These are phyloP conservation scores for Parnassius apollo DNA, from an alignment of 2,888 invertebrate species.

Conservation along the genomic window DNA sequence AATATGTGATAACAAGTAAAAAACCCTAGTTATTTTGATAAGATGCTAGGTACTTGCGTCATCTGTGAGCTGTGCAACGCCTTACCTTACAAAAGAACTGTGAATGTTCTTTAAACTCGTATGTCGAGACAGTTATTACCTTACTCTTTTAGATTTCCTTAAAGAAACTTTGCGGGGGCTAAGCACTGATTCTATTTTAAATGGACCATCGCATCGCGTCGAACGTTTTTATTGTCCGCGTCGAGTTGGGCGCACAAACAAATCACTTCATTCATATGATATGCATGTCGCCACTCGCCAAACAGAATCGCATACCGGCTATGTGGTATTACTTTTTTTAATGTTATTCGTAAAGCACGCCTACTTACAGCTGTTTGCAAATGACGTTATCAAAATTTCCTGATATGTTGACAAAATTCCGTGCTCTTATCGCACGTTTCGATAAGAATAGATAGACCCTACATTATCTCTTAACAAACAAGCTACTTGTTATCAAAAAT, in stretches of 20 bases:
- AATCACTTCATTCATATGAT: constrained; percentile 47
- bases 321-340: constrained; percentile 25
- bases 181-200: constrained; percentile 57
- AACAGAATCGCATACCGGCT: constrained; percentile 28
- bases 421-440: constrained; percentile 20
- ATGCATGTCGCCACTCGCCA: constrained; percentile 29
- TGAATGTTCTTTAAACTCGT: too few species aligned
- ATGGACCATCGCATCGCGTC: constrained; percentile 73
- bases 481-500: constrained; percentile 23
- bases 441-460: constrained; percentile 29
- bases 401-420: constrained; percentile 26
- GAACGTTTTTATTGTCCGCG: constrained; percentile 51
- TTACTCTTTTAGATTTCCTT: constrained; percentile 13
- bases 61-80: constrained; percentile 18
- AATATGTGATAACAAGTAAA: constrained; percentile 15
- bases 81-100: constrained; percentile 13
- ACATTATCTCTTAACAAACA: constrained; percentile 25
- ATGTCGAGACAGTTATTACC: too few species aligned
- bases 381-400: constrained; percentile 25
- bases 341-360: constrained; percentile 26
- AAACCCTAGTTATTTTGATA: constrained; percentile 22
- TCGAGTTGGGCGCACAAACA: constrained; percentile 39
- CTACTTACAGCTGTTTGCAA: background rate
- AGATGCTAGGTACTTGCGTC: constrained; percentile 24
- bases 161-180: constrained; percentile 54